Evolutionary conservation across 2,888 invertebrate species (phyloP), one percentile per base, ranked within the genome.

Genomic region (Mythimna loreyi): DNA sequence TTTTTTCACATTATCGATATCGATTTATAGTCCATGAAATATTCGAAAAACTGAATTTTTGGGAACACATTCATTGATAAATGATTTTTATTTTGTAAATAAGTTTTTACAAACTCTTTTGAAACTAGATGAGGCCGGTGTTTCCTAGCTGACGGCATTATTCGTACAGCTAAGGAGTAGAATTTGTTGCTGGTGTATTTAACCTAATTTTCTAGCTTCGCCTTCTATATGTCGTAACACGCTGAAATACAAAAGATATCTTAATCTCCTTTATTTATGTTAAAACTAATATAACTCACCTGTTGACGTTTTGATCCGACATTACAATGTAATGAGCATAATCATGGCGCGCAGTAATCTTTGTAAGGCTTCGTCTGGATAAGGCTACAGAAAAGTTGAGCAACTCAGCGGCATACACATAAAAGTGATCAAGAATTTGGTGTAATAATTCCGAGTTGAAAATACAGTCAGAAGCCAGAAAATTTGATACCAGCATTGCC

Each of bases 211-310:
- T 23, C 28, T 1, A 16, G 3, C 11, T 21, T 25, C 53, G 13
- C 23, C 11, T 3, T 36, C 19, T 11, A 11, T 36, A 30, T 21
- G 11, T 25, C 1, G 23, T 19, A 55, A 40, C 45, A 11, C 19
- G 9, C 33, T 11, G n/a, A 50, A 68, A 56, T 33, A 45, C 25
- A 0, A 36, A 50, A 61, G 52, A 75, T 75, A 28, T 25, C 9
- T 50, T 72, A 73, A 72, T 72, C 67, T 43, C 36, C 52, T 21
- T 72, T 19, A 67, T 67, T 65, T 78, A 67, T 68, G 67, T 75
- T 75, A 63, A 78, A 81, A 57, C 59, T 76, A 85, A 84, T 82
- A 85, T 56, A 73, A 72, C 76, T 84, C 84, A 85, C 84, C 81
- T 84, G 84, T 6, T 57, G 70, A 72, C 78, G 28, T 58, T 80